Evolutionary conservation across 2,797 vertebrate genomes (phyloP).

Genomic region (Molossus alvarezi): DNA sequence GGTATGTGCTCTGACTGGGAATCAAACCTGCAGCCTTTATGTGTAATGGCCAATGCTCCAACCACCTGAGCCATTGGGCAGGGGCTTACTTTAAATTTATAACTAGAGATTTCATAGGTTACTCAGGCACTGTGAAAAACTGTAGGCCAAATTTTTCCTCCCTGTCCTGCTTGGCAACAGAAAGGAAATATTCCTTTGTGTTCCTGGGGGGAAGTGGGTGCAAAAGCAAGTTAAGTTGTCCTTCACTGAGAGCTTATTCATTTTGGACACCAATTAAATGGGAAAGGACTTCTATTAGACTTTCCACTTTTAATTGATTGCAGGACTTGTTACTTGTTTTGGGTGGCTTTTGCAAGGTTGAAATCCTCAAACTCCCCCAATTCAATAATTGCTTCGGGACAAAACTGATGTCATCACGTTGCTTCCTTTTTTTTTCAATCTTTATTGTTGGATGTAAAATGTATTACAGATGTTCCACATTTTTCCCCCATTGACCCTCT

Average conservation of each 20-base stretch:
- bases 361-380: conserved; percentile 38
- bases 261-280: neutral
- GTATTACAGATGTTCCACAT: too few relatives aligned
- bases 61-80: neutral
- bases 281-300: neutral
- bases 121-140: neutral
- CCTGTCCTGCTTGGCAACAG: neutral
- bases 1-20: too few relatives aligned
- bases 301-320: neutral
- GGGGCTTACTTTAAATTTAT: neutral
- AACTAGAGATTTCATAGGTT: neutral
- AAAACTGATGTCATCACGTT: neutral
- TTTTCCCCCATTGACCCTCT: too few relatives aligned
- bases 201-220: neutral
- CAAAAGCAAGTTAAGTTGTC: conserved; percentile 33
- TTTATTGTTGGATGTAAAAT: too few relatives aligned
- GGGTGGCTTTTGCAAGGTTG: conserved; percentile 13
- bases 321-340: neutral
- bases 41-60: neutral
- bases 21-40: too few relatives aligned
- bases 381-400: neutral
- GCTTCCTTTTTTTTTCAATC: neutral
- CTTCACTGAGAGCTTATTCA: neutral
- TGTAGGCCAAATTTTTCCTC: neutral
- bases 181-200: conserved; percentile 17